Percentiles rank a stretch among this genome's conserved stretches.
These are phyloP conservation scores for Meloidogyne chitwoodi DNA, from an alignment of 1,140 invertebrate species.

Conservation along the genomic window DNA sequence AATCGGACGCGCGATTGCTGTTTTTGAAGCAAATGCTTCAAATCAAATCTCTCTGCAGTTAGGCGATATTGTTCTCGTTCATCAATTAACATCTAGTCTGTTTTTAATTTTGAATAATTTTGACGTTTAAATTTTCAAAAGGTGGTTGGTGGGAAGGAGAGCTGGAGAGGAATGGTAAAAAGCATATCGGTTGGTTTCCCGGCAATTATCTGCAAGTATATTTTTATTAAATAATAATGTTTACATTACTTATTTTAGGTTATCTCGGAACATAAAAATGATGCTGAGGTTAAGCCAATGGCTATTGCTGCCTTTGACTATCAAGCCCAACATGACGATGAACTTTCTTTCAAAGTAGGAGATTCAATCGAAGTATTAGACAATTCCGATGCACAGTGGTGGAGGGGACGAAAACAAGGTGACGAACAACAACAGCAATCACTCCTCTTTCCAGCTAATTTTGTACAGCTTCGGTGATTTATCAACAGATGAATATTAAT, in stretches of 20 bases:
- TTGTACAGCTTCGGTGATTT: conserved; percentile 23
- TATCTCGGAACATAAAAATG: background rate
- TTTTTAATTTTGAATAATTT: conserved; percentile 66
- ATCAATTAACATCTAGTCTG: conserved; percentile 88
- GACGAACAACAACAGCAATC: background rate
- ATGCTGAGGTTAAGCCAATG: background rate
- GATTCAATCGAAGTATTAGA: conserved; percentile 44
- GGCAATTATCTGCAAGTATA: conserved; percentile 52
- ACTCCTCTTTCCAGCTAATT: conserved; percentile 34
- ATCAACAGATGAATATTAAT: background rate
- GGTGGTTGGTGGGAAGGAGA: conserved; percentile 83
- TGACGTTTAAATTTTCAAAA: background rate
- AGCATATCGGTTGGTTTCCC: conserved; percentile 52
- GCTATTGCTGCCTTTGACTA: conserved; percentile 40
- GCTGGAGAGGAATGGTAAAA: conserved; percentile 67
- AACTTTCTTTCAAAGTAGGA: conserved; percentile 38
- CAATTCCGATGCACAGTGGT: conserved; percentile 31
- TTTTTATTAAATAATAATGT: background rate
- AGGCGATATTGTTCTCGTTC: conserved; percentile 89
- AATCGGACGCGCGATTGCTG: conserved; percentile 42
- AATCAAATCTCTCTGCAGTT: conserved; percentile 72
- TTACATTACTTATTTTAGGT: conserved; percentile 4
- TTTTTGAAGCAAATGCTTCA: conserved; percentile 44
- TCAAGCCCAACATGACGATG: conserved; percentile 41
- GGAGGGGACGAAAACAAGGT: conserved; percentile 34